A percentile compares a stretch with the other conserved stretches of the same genome.
These are phyloP conservation scores for Tachyglossus aculeatus DNA, from an alignment of 2,797 vertebrate species.

Conservation along the genomic window DNA sequence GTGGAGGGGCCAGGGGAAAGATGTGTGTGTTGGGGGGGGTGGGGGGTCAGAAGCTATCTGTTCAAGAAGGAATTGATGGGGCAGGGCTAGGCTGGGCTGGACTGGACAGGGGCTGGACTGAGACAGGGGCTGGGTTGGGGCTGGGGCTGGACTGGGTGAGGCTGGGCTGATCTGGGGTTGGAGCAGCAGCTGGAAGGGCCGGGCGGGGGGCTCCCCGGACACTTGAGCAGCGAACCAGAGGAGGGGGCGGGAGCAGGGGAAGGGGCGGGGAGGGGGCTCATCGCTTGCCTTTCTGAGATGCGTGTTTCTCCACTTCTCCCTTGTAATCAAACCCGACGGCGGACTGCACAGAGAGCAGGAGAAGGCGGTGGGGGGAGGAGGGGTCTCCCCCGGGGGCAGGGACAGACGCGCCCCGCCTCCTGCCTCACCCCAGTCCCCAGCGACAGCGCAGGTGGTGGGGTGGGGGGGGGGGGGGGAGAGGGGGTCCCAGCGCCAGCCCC, in stretches of 20 bases:
- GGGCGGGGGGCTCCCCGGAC: accelerated
- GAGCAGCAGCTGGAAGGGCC: not conserved
- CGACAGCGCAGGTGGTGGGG: not conserved
- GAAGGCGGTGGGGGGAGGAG: not conserved
- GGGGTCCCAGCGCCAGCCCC: not conserved
- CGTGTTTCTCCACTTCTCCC: conserved; percentile 86
- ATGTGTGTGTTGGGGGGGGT: no score
- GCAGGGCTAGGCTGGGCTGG: no score
- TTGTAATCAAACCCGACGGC: conserved; percentile 94
- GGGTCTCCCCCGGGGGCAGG: no score
- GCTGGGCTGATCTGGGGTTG: no score
- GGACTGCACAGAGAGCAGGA: conserved; percentile 77
- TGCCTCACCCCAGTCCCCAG: not conserved
- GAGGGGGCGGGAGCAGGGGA: not conserved
- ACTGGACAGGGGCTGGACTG: no score
- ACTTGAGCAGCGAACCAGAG: not conserved
- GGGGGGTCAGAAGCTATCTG: not conserved
- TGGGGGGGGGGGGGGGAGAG: not conserved
- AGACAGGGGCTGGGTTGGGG: no score
- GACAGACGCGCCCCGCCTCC: not conserved
- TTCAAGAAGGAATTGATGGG: not conserved
- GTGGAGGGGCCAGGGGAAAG: accelerated
- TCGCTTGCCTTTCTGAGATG: conserved; percentile 87
- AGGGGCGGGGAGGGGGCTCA: not conserved
- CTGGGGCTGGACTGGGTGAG: no score